Evolutionary conservation across 2,888 invertebrate genomes (phyloP).

Genomic region (Blera fallax): DNA sequence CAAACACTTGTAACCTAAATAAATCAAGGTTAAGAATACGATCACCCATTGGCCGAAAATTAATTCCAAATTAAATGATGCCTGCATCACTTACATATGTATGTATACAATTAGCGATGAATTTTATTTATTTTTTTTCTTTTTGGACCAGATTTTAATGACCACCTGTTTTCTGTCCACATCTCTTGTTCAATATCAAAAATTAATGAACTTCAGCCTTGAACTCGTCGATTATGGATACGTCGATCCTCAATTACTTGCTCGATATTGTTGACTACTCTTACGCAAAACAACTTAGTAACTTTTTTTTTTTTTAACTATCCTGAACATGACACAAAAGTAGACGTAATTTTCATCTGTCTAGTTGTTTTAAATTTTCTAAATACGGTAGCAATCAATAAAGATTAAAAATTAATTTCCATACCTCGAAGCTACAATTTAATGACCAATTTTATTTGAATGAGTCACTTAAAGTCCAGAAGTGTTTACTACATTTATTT

Average conservation of each 20-base stretch:
- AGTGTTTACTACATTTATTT: not conserved
- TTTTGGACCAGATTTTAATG: not conserved
- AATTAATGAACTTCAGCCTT: constrained; percentile 5
- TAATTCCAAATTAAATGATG: not conserved
- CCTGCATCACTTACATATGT: not conserved
- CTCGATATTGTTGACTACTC: not conserved
- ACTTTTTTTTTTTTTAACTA: not conserved
- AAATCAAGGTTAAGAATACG: not conserved
- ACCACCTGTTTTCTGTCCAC: not conserved
- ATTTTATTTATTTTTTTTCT: not conserved
- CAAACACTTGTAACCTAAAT: too few species aligned
- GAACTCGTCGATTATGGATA: too few species aligned
- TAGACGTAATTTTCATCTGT: not conserved
- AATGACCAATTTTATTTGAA: not conserved
- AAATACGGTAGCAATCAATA: not conserved
- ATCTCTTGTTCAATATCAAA: not conserved
- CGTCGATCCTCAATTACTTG: not conserved
- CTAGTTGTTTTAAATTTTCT: not conserved
- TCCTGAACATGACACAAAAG: not conserved
- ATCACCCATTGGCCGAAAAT: not conserved
- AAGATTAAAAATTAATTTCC: not conserved
- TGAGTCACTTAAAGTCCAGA: not conserved
- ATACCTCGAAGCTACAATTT: not conserved
- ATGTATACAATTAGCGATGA: too few species aligned
- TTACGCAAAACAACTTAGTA: not conserved